phyloP scores from a whole-genome alignment of 2,797 vertebrate species.

The Takifugu ocellatus region DNA sequence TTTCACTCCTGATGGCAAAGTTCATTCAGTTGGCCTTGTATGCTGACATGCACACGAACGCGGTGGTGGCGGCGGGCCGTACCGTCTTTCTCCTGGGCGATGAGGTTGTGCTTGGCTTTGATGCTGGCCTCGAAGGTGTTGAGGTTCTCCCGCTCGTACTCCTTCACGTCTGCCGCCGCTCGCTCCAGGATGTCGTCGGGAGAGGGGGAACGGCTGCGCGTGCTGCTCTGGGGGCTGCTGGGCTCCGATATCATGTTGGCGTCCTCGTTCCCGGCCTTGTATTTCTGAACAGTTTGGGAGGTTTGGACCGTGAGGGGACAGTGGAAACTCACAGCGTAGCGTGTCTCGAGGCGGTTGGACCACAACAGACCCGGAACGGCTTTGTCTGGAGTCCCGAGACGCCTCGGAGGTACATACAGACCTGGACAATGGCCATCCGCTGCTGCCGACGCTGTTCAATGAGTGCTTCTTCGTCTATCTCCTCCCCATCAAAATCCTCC shows the following conservation, averaged over 20 bases:
- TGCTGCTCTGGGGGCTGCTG: constrained; percentile 94
- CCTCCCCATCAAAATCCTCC: constrained; percentile 96
- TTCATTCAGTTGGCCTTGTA: constrained; percentile 66
- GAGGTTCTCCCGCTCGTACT: constrained; percentile 93
- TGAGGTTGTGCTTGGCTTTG: constrained; percentile 97
- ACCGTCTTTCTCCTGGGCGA: constrained; percentile 96
- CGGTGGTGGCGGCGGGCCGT: constrained; percentile 14
- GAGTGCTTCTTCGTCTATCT: constrained; percentile 95
- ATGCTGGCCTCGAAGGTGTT: constrained; percentile 95
- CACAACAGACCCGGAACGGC: not conserved
- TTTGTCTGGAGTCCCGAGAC: not conserved
- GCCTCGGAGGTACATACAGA: constrained; percentile 37
- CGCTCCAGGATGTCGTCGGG: constrained; percentile 95
- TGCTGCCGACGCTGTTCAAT: constrained; percentile 94
- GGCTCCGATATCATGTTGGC: constrained; percentile 88
- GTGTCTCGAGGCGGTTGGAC: too few relatives aligned
- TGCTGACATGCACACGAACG: constrained; percentile 16
- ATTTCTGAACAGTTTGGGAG: constrained; percentile 80
- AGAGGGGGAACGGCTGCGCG: constrained; percentile 90
- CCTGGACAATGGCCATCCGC: constrained; percentile 94
- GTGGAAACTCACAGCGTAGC: not conserved
- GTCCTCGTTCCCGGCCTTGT: constrained; percentile 86
- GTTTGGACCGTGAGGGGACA: not conserved
- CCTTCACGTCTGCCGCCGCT: constrained; percentile 95
- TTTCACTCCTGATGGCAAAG: constrained; percentile 10